Conservation (phyloP, 2,113 vertebrate species). For the Pelecanoides urinatrix region DNA sequence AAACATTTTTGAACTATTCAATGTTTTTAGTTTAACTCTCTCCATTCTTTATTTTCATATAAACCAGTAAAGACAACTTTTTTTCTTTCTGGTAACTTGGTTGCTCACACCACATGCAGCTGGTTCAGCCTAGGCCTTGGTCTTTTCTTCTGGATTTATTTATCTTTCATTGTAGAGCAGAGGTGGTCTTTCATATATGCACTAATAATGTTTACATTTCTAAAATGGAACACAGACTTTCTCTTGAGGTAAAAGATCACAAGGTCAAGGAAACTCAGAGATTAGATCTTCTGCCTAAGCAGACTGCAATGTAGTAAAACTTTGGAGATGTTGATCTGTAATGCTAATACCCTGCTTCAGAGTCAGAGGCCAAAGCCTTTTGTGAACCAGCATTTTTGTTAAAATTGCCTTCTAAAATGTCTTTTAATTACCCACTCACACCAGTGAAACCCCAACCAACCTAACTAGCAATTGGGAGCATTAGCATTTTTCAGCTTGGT, state of each 20-base stretch:
- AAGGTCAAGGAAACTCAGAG: slow-evolving; percentile 73
- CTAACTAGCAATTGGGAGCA: neutral
- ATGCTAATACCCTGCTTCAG: neutral
- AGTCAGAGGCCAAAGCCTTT: slow-evolving; percentile 16
- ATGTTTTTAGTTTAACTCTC: neutral
- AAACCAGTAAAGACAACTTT: neutral
- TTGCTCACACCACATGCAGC: neutral
- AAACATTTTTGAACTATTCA: neutral
- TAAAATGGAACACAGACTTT: slow-evolving; percentile 75
- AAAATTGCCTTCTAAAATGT: slow-evolving; percentile 15
- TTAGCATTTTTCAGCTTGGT: neutral
- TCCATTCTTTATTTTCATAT: neutral
- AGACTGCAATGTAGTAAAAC: slow-evolving; percentile 49
- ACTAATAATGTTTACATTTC: slow-evolving; percentile 80
- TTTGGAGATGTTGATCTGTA: slow-evolving; percentile 44
- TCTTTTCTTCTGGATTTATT: slow-evolving; percentile 73
- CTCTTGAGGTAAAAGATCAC: slow-evolving; percentile 68
- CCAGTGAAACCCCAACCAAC: neutral
- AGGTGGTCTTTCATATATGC: slow-evolving; percentile 73
- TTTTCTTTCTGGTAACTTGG: neutral
- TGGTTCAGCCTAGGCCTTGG: slow-evolving; percentile 37
- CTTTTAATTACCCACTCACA: neutral
- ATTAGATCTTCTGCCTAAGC: slow-evolving; percentile 73
- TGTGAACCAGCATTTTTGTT: neutral
- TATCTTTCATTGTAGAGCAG: slow-evolving; percentile 68